Percentiles rank a stretch among this genome's conserved stretches.
phyloP scores from a whole-genome alignment of 2,113 vertebrate genomes.

The Strix aluco region DNA sequence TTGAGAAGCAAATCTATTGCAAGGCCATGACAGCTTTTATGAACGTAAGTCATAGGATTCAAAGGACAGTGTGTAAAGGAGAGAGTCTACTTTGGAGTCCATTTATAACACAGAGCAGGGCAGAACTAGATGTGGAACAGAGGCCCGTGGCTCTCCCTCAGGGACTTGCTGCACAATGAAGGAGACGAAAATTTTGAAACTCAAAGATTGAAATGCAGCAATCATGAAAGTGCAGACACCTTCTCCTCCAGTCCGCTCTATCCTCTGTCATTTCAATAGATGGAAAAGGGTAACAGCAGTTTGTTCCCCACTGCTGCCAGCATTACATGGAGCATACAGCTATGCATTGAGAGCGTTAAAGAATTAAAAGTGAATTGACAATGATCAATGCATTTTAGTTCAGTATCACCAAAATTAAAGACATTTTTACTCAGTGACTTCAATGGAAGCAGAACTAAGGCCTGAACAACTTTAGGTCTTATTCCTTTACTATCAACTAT shows the following conservation, averaged over 20 bases:
- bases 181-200: neutral
- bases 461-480: neutral
- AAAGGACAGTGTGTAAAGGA: neutral
- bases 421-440: neutral
- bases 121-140: neutral
- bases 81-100: conserved; percentile 9
- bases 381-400: neutral
- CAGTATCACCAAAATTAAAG: neutral
- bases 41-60: neutral
- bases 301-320: neutral
- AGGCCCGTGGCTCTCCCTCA: neutral
- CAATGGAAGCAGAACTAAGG: neutral
- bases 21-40: neutral
- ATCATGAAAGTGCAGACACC: neutral
- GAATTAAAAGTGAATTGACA: neutral
- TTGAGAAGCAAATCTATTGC: neutral
- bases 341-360: neutral
- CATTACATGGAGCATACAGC: neutral
- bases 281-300: neutral
- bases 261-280: neutral
- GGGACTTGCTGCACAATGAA: neutral
- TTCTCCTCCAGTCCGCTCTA: neutral
- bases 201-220: neutral
- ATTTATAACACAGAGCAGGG: neutral
- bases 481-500: neutral